These are phyloP conservation scores for Parascotia fuliginaria DNA, from an alignment of 2,888 invertebrate genomes.

Conservation along the genomic window DNA sequence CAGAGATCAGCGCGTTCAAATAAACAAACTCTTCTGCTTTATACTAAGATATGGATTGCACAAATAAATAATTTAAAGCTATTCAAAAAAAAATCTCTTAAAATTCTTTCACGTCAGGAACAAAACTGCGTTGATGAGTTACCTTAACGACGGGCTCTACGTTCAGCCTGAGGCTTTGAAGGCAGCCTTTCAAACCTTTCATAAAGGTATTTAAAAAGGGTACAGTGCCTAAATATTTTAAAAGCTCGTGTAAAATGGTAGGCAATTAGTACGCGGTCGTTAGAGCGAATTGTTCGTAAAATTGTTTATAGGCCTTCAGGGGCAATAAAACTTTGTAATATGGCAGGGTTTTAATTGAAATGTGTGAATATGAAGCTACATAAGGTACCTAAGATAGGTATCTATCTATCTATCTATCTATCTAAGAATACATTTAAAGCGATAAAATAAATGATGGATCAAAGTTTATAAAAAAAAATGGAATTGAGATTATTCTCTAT, in stretches of 20 bases:
- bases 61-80: no score
- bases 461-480: no score
- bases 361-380: no score
- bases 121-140: slow-evolving; percentile 43
- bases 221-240: slow-evolving; percentile 15
- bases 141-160: slow-evolving; percentile 26
- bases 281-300: slow-evolving; percentile 3
- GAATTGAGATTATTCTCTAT: no score
- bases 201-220: slow-evolving; percentile 12
- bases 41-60: no score
- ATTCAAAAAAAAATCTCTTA: no score
- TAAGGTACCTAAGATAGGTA: no score
- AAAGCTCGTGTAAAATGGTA: slow-evolving; percentile 1
- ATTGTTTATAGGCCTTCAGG: neutral
- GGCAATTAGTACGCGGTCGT: slow-evolving; percentile 6
- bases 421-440: no score
- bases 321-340: neutral
- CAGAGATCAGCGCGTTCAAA: no score
- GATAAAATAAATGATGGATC: no score
- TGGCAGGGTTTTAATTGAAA: neutral
- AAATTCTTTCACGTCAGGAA: slow-evolving; percentile 12
- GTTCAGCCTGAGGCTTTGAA: slow-evolving; percentile 10
- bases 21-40: no score
- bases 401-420: no score
- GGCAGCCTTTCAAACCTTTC: slow-evolving; percentile 12